Evolutionary conservation across 1,140 invertebrate species (phyloP).

Genomic region (Ooceraea biroi): DNA sequence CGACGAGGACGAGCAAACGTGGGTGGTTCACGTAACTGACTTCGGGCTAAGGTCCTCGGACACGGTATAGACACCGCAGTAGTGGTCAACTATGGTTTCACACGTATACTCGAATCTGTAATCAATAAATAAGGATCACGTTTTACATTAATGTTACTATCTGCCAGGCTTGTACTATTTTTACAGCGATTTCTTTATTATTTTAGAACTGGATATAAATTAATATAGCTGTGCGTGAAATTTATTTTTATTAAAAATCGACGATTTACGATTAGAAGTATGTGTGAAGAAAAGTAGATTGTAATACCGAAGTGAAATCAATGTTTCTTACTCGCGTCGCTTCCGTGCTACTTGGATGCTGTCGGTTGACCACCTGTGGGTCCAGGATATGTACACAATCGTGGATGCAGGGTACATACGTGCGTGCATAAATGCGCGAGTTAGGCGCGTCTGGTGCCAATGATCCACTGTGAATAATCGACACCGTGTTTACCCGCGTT

Average conservation of each 20-base stretch:
- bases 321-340: not conserved
- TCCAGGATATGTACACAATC: not conserved
- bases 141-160: not conserved
- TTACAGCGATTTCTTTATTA: not conserved
- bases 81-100: not conserved
- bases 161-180: not conserved
- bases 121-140: not conserved
- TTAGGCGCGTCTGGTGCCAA: slow-evolving; percentile 43
- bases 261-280: not conserved
- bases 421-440: slow-evolving; percentile 41
- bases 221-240: not conserved
- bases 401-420: not conserved
- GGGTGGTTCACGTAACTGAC: slow-evolving; percentile 52
- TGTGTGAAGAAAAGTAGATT: not conserved
- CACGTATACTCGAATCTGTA: not conserved
- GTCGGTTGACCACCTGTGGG: slow-evolving; percentile 21
- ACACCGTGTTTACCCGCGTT: slow-evolving; percentile 65
- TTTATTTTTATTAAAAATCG: not conserved
- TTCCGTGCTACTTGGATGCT: not conserved
- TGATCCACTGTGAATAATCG: slow-evolving; percentile 73
- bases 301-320: not conserved
- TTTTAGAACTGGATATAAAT: not conserved
- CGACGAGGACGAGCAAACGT: slow-evolving; percentile 51
- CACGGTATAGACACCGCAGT: not conserved
- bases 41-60: slow-evolving; percentile 11